Base-by-base conservation (phyloP, 2,797 vertebrate species). In the Eutrigla gurnardus region DNA sequence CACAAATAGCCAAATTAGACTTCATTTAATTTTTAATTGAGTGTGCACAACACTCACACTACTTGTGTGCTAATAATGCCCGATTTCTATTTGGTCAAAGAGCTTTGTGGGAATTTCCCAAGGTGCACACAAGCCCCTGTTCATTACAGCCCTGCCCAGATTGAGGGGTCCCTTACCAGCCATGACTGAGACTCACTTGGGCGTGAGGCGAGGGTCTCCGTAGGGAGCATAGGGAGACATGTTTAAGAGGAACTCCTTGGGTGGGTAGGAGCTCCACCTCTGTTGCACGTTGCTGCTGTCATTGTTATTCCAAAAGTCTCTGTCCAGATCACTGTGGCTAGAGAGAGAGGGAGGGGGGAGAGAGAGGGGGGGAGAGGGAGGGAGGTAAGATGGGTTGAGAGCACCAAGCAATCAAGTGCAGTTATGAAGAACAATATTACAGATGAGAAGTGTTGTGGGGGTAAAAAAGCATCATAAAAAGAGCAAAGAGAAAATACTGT, bases 271-370 rank as follows among this genome's bases (percentile, higher is more conserved):
- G 91, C 96, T 99, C 98, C 98, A 99, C 94, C 98, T 96, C 96
- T 98, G 97, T 91, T 98, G 97, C 92, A 97, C 96, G 93, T 96
- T 97, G 95, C 96, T 97, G 96, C 96, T 99, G 96, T 99, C 97
- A 94, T 98, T 99, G 96, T 99, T 99, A 95, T 98, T 99, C 97
- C 98, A 99, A 96, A 99, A 98, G 96, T 99, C 98, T 96, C 97
- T 97, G 96, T 99, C 97, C 94, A 99, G 95, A 93, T 99, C 97
- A 86, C 96, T 99, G 96, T 83, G 93, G 93, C 93, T 93, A 93
- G 90, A 93, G 88, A 95, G 18, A 80, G 50, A 73, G 58, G 62
- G 10, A 71, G 9, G 82, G 82, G 33, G 25, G 42, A 63, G 35
- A 78, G 36, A 61, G 69, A 88, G 33, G 58, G 62, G 10, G 69